A percentile compares a stretch with the other conserved stretches of the same genome.
Conservation (phyloP, 1,140 invertebrate genomes). For the Drosophila sechellia region DNA sequence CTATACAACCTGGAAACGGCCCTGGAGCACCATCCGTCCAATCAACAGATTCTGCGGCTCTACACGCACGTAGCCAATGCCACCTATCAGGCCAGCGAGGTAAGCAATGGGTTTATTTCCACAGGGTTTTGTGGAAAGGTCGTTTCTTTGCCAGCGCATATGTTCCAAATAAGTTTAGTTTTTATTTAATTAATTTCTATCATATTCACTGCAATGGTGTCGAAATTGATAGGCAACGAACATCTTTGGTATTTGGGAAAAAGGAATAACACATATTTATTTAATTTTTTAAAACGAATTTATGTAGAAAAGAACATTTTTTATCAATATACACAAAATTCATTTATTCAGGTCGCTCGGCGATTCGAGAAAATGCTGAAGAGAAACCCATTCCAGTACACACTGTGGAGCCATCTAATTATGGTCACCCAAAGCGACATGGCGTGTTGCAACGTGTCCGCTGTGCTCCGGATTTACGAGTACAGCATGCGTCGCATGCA, state of each 20-base stretch:
- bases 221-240: too few species aligned
- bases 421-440: slow-evolving; percentile 87
- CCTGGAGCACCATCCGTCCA: slow-evolving; percentile 84
- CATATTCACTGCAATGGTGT: too few species aligned
- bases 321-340: too few species aligned
- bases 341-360: slow-evolving; percentile 76
- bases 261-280: too few species aligned
- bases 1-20: slow-evolving; percentile 44
- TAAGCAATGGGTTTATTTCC: not conserved
- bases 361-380: slow-evolving; percentile 84
- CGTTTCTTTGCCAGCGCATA: too few species aligned
- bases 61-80: slow-evolving; percentile 57
- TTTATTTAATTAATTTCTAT: too few species aligned
- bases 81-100: slow-evolving; percentile 62
- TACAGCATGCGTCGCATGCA: slow-evolving; percentile 86
- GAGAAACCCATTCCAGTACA: slow-evolving; percentile 85
- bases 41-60: slow-evolving; percentile 87
- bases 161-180: too few species aligned
- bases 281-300: too few species aligned
- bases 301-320: too few species aligned
- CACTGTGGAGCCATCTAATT: slow-evolving; percentile 87
- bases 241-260: too few species aligned
- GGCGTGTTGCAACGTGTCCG: slow-evolving; percentile 87
- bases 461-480: slow-evolving; percentile 86
- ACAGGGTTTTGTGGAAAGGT: too few species aligned